A percentile compares a stretch with the other conserved stretches of the same genome.
Conservation (phyloP, 2,888 invertebrate genomes). For the Acrobasis repandana region DNA sequence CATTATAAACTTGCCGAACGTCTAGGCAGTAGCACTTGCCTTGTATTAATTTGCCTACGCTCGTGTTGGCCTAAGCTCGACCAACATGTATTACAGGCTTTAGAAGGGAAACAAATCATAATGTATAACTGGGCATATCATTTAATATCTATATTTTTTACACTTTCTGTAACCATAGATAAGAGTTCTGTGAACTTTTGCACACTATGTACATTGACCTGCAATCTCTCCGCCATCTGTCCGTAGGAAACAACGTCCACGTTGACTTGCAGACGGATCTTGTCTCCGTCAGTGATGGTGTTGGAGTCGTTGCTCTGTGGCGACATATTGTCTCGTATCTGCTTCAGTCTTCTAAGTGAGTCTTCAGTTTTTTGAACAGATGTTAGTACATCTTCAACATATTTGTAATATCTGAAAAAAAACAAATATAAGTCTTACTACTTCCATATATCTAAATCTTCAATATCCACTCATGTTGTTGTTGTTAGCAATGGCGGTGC, state of each 20-base stretch:
- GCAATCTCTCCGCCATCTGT: conserved; percentile 82
- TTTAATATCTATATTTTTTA: conserved; percentile 81
- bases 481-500: too few species aligned
- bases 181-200: conserved; percentile 84
- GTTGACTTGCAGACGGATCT: conserved; percentile 94
- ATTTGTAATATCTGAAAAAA: conserved; percentile 83
- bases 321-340: conserved; percentile 85
- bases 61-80: too few species aligned
- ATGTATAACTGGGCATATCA: conserved; percentile 70
- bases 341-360: conserved; percentile 94
- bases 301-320: conserved; percentile 75
- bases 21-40: too few species aligned
- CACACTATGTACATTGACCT: conserved; percentile 80
- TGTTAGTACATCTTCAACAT: conserved; percentile 93
- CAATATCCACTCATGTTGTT: too few species aligned
- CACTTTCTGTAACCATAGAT: conserved; percentile 85
- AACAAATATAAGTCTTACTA: too few species aligned
- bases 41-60: too few species aligned
- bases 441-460: too few species aligned
- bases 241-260: conserved; percentile 92
- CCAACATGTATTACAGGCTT: too few species aligned
- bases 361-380: conserved; percentile 98
- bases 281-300: conserved; percentile 94
- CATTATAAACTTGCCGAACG: too few species aligned
- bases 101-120: conserved; percentile 42